Evolutionary conservation across 2,888 invertebrate genomes (phyloP).

Genomic region (Homarus gammarus): DNA sequence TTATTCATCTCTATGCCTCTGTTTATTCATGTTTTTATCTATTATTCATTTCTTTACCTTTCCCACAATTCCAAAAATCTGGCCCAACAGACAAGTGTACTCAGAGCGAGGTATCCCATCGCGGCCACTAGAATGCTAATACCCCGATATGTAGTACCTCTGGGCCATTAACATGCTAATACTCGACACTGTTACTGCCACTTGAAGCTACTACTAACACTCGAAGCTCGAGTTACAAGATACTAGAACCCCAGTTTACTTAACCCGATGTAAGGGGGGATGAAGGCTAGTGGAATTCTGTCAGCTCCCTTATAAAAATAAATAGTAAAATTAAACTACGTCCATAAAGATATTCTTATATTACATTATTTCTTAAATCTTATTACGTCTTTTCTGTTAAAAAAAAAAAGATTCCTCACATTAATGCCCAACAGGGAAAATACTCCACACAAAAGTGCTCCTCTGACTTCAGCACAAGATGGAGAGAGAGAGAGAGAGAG

Average conservation of each 20-base stretch:
- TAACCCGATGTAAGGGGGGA: not conserved
- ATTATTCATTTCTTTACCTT: not conserved
- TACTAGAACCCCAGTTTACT: not conserved
- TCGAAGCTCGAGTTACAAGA: not conserved
- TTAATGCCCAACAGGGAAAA: not conserved
- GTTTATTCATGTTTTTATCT: too few relatives aligned
- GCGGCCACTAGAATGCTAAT: not conserved
- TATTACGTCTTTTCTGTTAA: not conserved
- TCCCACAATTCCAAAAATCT: not conserved
- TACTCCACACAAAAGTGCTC: not conserved
- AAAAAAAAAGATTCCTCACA: not conserved
- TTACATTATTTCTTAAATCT: not conserved
- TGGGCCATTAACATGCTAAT: not conserved
- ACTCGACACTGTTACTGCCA: slow-evolving; percentile 1
- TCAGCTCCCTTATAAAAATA: too few relatives aligned
- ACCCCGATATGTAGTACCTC: not conserved
- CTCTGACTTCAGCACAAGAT: not conserved
- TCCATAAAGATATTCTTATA: too few relatives aligned
- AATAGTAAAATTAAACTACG: too few relatives aligned
- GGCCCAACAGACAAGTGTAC: not conserved
- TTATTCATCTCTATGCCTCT: not conserved
- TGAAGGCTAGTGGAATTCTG: not conserved
- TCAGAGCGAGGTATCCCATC: not conserved
- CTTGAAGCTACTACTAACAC: not conserved
- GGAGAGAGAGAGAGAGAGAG: slow-evolving; percentile 18